phyloP scores from a whole-genome alignment of 2,113 vertebrate genomes.

The Ceyx cyanopectus region DNA sequence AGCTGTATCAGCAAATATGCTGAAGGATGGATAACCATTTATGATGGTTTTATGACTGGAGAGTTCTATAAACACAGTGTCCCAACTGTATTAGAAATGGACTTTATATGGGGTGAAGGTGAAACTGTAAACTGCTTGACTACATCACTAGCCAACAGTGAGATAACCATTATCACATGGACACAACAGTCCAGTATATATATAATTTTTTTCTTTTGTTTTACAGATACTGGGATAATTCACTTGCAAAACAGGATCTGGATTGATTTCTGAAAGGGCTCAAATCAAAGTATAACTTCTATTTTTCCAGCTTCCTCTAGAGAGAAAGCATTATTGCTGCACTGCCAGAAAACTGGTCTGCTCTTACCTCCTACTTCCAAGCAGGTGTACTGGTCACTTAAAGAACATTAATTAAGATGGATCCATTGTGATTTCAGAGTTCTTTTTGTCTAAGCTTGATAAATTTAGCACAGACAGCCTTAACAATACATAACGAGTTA shows the following conservation, averaged over 20 bases:
- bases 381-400: conserved; percentile 60
- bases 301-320: not conserved
- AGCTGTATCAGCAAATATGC: conserved; percentile 49
- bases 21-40: conserved; percentile 42
- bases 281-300: not conserved
- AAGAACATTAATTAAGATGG: conserved; percentile 68
- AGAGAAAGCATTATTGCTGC: not conserved
- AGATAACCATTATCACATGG: conserved; percentile 48
- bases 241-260: not conserved
- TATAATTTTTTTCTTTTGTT: not conserved
- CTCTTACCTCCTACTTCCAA: conserved; percentile 27
- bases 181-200: not conserved
- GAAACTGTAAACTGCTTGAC: conserved; percentile 21
- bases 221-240: conserved; percentile 4
- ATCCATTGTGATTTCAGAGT: conserved; percentile 69
- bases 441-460: conserved; percentile 73
- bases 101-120: conserved; percentile 46
- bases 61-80: conserved; percentile 68
- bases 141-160: conserved; percentile 42
- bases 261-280: conserved; percentile 21
- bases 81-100: conserved; percentile 46
- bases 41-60: conserved; percentile 47
- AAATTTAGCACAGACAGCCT: conserved; percentile 68
- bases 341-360: conserved; percentile 23
- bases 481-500: conserved; percentile 71